Evolutionary conservation across 2,888 invertebrate genomes (phyloP), one percentile per base, ranked within the genome.

Genomic region (Trichacis sp.): DNA sequence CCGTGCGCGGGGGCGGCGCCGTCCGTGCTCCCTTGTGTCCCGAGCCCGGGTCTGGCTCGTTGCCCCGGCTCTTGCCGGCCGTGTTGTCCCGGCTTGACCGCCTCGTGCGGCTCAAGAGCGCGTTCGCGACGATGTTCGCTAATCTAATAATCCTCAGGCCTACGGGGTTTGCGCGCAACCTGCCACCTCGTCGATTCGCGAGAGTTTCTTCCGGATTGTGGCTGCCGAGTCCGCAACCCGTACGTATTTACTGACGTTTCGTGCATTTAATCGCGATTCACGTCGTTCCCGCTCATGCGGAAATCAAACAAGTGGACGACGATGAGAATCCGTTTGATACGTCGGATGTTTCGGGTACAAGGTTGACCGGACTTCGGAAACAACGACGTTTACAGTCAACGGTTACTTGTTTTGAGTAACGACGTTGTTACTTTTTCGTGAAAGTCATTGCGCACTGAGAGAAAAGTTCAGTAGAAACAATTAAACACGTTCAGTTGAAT

Each of bases 51-150:
- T n/a, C n/a, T n/a, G n/a, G 1, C 0, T 40, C 14, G 4, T 40
- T 40, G 40, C 40, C 40, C 40, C 40, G 40, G 5, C 8, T 8
- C 24, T 24, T 8, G 4, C 8, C 24, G 24, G 45, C 8, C 45
- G 14, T 17, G 12, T 42, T 18, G 42, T 42, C 42, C 19, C 19
- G 19, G 19, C 19, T 45, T 20, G 5, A 8, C 29, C 33, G 29
- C 4, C 33, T 30, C 54, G 14, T 17, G 43, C 45, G 46, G 61
- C 50, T n/a, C n/a, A n/a, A n/a, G 60, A 59, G 65, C 62, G 62
- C 45, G 49, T 38, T 50, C 15, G 48, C 36, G 46, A 58, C 49
- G 59, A 82, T 83, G 83, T 80, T 78, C 66, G 71, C 76, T 61
- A 69, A 70, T 11, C 57, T 80, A 47, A 55, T 75, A 47, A 62